These are phyloP conservation scores for Lepus townsendii DNA, from an alignment of 2,797 vertebrate genomes.

Conservation along the genomic window DNA sequence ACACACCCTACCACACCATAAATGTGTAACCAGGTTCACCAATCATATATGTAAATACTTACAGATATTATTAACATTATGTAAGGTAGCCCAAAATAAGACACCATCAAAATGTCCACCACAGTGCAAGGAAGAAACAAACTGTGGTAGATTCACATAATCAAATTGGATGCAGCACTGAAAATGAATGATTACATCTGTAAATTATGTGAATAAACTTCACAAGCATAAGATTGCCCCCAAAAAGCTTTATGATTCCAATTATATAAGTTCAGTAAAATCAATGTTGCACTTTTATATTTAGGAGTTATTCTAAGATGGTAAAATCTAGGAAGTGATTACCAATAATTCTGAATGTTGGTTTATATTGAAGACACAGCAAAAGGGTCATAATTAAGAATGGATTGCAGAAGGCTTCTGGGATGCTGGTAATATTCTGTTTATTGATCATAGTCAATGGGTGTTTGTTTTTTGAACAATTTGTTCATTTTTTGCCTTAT, in stretches of 20 bases:
- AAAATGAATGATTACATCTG: not conserved
- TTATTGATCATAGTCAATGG: not conserved
- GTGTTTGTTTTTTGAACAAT: not conserved
- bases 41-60: not conserved
- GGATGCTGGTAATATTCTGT: not conserved
- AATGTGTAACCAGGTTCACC: not conserved
- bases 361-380: not conserved
- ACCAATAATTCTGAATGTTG: not conserved
- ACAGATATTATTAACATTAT: not conserved
- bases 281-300: not conserved
- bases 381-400: not conserved
- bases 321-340: conserved; percentile 4
- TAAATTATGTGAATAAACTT: not conserved
- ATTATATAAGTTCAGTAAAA: not conserved
- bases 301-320: not conserved
- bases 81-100: not conserved
- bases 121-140: not conserved
- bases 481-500: not conserved
- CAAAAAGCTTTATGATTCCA: not conserved
- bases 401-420: not conserved
- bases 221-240: not conserved
- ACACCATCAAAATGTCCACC: not conserved
- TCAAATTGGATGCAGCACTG: not conserved
- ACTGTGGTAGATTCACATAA: not conserved
- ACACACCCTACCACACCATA: not conserved